phyloP scores from a whole-genome alignment of 2,113 vertebrate genomes.

The Urocynchramus pylzowi region DNA sequence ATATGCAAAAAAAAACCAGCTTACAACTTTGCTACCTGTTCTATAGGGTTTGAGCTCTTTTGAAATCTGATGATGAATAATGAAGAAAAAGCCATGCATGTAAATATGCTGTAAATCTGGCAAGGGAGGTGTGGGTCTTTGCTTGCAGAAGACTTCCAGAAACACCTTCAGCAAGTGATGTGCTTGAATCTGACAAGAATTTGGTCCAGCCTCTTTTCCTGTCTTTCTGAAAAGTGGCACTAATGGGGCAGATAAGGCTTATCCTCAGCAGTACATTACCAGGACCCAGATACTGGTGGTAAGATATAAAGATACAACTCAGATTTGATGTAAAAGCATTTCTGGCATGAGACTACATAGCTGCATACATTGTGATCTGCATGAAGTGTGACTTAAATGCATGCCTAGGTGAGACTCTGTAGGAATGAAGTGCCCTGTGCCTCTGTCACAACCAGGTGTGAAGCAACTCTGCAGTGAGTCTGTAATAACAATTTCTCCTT shows the following conservation, averaged over 20 bases:
- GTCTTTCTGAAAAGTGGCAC: neutral
- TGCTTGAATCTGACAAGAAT: neutral
- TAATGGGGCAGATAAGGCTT: neutral
- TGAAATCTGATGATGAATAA: neutral
- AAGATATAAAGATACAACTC: neutral
- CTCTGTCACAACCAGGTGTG: neutral
- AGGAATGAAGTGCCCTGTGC: neutral
- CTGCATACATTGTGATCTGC: neutral
- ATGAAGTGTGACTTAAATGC: neutral
- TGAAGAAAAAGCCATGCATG: neutral
- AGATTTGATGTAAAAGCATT: neutral
- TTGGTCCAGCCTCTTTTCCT: neutral
- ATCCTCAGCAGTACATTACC: neutral
- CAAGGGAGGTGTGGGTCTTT: neutral
- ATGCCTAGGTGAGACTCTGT: rapidly evolving
- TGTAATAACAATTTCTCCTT: neutral
- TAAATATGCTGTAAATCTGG: neutral
- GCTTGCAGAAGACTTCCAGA: neutral
- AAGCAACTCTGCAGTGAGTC: neutral
- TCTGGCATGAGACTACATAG: neutral
- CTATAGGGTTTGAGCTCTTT: neutral
- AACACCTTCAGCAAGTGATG: neutral
- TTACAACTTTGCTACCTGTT: neutral
- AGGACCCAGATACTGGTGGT: neutral
- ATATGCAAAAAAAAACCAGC: neutral